A percentile compares a stretch with the other conserved stretches of the same genome.
These are phyloP conservation scores for Aurelia aurita DNA, from an alignment of 30 jellyfish, hydroid and myxozoan genomes.

Conservation along the genomic window DNA sequence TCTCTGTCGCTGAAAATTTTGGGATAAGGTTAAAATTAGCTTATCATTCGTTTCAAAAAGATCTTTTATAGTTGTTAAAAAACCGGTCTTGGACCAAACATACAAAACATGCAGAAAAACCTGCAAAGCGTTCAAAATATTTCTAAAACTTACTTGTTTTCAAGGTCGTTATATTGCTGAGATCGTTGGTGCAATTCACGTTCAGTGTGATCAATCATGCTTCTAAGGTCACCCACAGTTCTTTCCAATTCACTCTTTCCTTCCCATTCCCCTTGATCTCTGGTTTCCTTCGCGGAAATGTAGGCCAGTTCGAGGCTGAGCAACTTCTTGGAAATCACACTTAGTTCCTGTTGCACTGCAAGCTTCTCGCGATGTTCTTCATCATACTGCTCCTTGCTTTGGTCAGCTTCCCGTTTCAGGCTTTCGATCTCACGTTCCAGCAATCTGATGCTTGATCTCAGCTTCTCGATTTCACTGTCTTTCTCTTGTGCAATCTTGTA, in stretches of 20 bases:
- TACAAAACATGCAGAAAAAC: no score
- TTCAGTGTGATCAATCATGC: constrained; percentile 83
- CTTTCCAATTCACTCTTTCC: constrained; percentile 81
- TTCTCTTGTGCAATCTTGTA: constrained; percentile 88
- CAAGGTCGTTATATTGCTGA: constrained; percentile 60
- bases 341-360: constrained; percentile 84
- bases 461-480: constrained; percentile 92
- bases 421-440: constrained; percentile 89
- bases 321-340: constrained; percentile 78
- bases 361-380: constrained; percentile 70
- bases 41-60: no score
- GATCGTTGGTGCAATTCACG: constrained; percentile 81
- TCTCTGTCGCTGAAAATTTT: no score
- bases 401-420: constrained; percentile 72
- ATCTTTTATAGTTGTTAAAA: no score
- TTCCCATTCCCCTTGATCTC: constrained; percentile 70
- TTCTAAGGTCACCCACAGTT: constrained; percentile 75
- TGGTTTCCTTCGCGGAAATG: constrained; percentile 80
- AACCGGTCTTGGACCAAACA: no score
- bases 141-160: constrained; percentile 64
- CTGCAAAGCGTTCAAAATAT: no score
- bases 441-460: constrained; percentile 72
- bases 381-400: constrained; percentile 74
- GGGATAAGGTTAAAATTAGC: no score
- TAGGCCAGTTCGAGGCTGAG: constrained; percentile 79